Base-by-base conservation (phyloP, 2,888 invertebrate genomes). In the Hedychridium roseum region DNA sequence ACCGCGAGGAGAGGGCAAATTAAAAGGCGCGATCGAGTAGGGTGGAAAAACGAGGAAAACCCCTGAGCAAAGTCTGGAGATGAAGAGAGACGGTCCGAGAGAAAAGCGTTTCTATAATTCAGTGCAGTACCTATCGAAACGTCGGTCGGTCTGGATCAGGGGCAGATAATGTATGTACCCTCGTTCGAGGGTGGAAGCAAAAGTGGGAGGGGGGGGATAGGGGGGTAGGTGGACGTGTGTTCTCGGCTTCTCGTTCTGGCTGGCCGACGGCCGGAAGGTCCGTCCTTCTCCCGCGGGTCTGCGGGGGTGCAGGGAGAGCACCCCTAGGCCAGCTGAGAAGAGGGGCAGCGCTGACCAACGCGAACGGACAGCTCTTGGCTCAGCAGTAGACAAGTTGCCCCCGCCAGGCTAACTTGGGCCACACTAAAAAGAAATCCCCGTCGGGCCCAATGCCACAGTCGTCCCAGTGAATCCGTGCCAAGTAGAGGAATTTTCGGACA, bases 111-210 rank as follows among this genome's bases (percentile, higher is more conserved):
- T 75, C 70, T 71, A 76, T 75, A 76, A 75, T 75, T 75, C 74
- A 76, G 64, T 54, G 58, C 56, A 42, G 57, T 58, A 57, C 52
- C 64, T 51, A 57, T 51, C 49, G 53, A 60, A 57, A 61, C 55
- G 62, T 60, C 50, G 69, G 60, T 57, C 58, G 59, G 47, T 49
- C 58, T 43, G 53, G 57, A 58, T 71, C 68, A 67, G 66, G 68
- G 68, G 64, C 60, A 68, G 66, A 72, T 77, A 76, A 77, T 76
- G 73, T 78, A 78, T 77, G 76, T 77, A 77, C 74, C 78, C 77
- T 70, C 64, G 62, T 64, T 47, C 43, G 57, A n/a, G n/a, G n/a
- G n/a, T n/a, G n/a, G n/a, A n/a, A n/a, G n/a, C n/a, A n/a, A n/a
- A n/a, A n/a, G n/a, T 20, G 54, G 32, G 38, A 39, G n/a, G 14